Percentiles rank a stretch among this genome's conserved stretches.
phyloP scores from a whole-genome alignment of 2,888 invertebrate genomes.

The Euplexia lucipara region DNA sequence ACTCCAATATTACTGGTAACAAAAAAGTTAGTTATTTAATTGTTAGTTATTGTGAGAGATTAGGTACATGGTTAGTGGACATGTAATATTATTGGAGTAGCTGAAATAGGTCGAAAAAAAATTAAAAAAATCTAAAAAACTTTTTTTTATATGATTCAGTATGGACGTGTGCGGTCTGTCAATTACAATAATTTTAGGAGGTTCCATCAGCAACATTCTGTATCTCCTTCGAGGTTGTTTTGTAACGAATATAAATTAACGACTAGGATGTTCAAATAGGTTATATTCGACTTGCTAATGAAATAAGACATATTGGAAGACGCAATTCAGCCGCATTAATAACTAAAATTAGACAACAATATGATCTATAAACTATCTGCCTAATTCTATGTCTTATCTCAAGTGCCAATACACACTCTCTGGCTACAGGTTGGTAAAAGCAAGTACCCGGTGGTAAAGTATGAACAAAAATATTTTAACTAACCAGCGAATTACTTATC shows the following conservation, averaged over 20 bases:
- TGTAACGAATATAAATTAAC: constrained; percentile 38
- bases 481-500: not conserved
- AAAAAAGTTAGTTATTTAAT: not conserved
- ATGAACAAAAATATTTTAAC: not conserved
- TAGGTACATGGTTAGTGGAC: constrained; percentile 10
- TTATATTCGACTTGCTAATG: constrained; percentile 8
- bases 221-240: constrained; percentile 44
- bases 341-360: not conserved
- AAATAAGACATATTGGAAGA: constrained; percentile 13
- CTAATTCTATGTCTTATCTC: constrained; percentile 16
- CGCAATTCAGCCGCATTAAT: not conserved
- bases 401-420: constrained; percentile 8
- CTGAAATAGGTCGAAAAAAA: not conserved
- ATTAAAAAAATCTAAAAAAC: not conserved
- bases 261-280: constrained; percentile 4
- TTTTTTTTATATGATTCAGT: not conserved
- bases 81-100: constrained; percentile 5
- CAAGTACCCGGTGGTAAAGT: not conserved
- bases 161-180: constrained; percentile 43
- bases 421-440: not conserved
- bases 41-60: constrained; percentile 24
- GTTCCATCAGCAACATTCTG: constrained; percentile 42
- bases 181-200: constrained; percentile 55
- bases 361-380: not conserved
- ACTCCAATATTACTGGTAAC: not conserved